phyloP scores from a whole-genome alignment of 2,888 invertebrate genomes.

The Trichopoda pennipes region DNA sequence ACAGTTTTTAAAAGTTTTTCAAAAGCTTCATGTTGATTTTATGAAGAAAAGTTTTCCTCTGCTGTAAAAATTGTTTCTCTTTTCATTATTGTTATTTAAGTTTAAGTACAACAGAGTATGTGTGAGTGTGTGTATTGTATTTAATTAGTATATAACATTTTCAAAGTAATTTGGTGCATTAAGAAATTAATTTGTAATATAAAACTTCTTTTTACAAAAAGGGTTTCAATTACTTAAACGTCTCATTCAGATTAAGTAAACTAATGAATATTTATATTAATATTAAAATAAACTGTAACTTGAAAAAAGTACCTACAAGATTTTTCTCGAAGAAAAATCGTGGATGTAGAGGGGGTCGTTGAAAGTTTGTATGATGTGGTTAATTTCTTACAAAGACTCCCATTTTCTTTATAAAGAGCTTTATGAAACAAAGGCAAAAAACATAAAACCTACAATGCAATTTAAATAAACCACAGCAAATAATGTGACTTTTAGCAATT shows the following conservation, averaged over 20 bases:
- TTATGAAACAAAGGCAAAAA: constrained; percentile 27
- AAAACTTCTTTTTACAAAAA: constrained; percentile 48
- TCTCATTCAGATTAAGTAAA: constrained; percentile 34
- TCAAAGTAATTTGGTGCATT: constrained; percentile 60
- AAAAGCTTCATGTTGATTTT: constrained; percentile 30
- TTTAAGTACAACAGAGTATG: background rate
- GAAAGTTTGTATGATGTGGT: constrained; percentile 38
- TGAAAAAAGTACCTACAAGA: constrained; percentile 1
- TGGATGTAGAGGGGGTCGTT: background rate
- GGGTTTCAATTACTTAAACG: constrained; percentile 57
- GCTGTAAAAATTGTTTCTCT: background rate
- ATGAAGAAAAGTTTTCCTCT: constrained; percentile 35
- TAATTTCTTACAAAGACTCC: constrained; percentile 1
- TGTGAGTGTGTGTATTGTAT: constrained; percentile 15
- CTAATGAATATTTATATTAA: constrained; percentile 39
- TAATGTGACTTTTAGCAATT: constrained; percentile 66
- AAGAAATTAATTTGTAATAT: constrained; percentile 56
- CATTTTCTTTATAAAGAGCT: constrained; percentile 21
- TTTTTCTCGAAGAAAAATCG: background rate
- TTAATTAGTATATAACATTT: constrained; percentile 57
- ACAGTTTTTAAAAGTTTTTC: constrained; percentile 59
- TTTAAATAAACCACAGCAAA: constrained; percentile 66
- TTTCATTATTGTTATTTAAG: background rate
- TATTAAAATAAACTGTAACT: constrained; percentile 16
- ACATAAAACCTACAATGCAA: constrained; percentile 26